These are phyloP conservation scores for Andinoacara biseriatus DNA, from an alignment of 2,113 vertebrate species.

Conservation along the genomic window DNA sequence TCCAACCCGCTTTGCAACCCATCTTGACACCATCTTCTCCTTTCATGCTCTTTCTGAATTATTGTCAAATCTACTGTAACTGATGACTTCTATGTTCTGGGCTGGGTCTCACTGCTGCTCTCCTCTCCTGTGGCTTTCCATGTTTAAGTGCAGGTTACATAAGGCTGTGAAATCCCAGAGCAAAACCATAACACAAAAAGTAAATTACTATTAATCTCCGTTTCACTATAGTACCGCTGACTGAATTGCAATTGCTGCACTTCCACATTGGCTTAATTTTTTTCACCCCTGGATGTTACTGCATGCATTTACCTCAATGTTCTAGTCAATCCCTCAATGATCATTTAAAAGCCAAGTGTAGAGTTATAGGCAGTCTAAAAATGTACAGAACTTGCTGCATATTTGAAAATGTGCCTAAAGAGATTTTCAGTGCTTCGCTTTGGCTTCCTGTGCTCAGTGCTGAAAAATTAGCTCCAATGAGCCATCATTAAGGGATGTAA, in stretches of 20 bases:
- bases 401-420: not conserved
- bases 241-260: not conserved
- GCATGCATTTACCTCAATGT: constrained; percentile 5
- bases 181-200: not conserved
- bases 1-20: not conserved
- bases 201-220: not conserved
- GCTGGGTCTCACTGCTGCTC: not conserved
- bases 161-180: not conserved
- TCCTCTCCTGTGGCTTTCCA: not conserved
- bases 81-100: not conserved
- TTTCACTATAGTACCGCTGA: not conserved
- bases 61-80: not conserved
- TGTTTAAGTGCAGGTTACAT: not conserved
- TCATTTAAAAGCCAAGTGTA: not conserved
- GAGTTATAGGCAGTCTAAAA: not conserved
- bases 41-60: not conserved
- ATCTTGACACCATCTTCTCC: not conserved
- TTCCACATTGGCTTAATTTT: not conserved
- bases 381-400: not conserved
- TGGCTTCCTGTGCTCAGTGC: constrained; percentile 18
- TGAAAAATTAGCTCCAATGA: constrained; percentile 38
- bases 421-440: constrained; percentile 10
- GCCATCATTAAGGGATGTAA: constrained; percentile 31
- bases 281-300: not conserved
- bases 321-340: not conserved